Conservation (phyloP, 2,113 vertebrate species). For the Protobothrops flavoviridis region DNA sequence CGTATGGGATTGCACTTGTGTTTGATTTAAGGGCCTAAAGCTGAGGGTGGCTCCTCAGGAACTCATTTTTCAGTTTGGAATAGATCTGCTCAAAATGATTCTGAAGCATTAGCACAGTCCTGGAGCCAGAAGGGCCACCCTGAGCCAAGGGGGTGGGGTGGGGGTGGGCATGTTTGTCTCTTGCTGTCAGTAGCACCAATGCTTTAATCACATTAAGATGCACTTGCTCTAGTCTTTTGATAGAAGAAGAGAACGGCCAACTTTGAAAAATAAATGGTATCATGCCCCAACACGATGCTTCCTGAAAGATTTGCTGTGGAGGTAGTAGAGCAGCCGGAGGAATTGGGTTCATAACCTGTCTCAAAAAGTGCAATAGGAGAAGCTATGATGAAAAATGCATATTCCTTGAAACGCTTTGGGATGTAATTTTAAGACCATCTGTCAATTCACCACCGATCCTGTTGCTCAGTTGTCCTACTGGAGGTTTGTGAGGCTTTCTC, state of each 20-base stretch:
- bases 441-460: neutral
- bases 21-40: slow-evolving; percentile 43
- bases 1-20: slow-evolving; percentile 40
- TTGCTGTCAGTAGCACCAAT: slow-evolving; percentile 66
- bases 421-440: neutral
- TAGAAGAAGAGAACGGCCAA: slow-evolving; percentile 41
- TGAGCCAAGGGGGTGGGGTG: slow-evolving; percentile 57
- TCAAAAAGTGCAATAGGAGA: slow-evolving; percentile 33
- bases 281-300: slow-evolving; percentile 3
- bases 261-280: slow-evolving; percentile 37
- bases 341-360: slow-evolving; percentile 4
- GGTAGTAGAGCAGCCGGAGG: neutral
- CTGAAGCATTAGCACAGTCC: slow-evolving; percentile 46
- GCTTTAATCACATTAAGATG: slow-evolving; percentile 67
- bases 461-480: neutral
- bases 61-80: slow-evolving; percentile 50
- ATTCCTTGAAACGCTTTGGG: slow-evolving; percentile 8
- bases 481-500: neutral
- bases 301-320: slow-evolving; percentile 22
- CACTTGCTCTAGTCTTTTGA: slow-evolving; percentile 62
- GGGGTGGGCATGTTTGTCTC: slow-evolving; percentile 53
- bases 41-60: slow-evolving; percentile 62
- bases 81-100: slow-evolving; percentile 36
- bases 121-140: slow-evolving; percentile 48
- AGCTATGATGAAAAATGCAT: slow-evolving; percentile 4